Evolutionary conservation across 2,888 invertebrate species (phyloP), one percentile per base, ranked within the genome.

Genomic region (Cheiracanthium punctorium): DNA sequence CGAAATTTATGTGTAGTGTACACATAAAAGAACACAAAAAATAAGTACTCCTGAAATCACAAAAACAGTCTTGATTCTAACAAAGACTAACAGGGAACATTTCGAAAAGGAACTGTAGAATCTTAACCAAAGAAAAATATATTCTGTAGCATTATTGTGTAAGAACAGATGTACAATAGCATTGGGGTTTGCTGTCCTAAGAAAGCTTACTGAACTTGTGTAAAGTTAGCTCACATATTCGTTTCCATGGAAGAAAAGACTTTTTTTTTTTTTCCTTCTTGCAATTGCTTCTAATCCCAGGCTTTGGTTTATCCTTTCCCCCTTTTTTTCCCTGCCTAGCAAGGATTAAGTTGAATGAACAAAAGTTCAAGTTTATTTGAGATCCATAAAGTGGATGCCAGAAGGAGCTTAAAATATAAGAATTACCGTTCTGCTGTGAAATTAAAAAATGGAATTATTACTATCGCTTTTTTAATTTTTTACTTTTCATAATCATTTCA

Each of bases 331-430:
- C 12, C 70, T 33, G 32, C 30, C 64, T 52, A 43, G 71, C 76
- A 32, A 75, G 71, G 75, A 82, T 82, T 82, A 82, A 82, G 82
- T 76, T 37, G 76, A 76, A 67, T 74, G 81, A 82, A 70, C 70
- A 71, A 82, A n/a, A 82, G 71, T 76, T 82, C 82, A 82, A 75
- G 71, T 76, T 82, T 82, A 82, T 76, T 82, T 76, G 76, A 82
- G 76, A 82, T 71, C 76, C 76, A 43, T 82, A 76, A 75, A 67
- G 41, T 33, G 52, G 28, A 64, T 71, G 65, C 43, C 81, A 75
- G n/a, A 10, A 37, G 41, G 52, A 69, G 52, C 33, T 75, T 82
- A 75, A 82, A 74, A 75, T 75, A 74, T 41, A 75, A 70, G 75
- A 69, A 52, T 65, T 37, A 33, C 52, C 17, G 67, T 41, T 37